Base-by-base conservation (phyloP, 2,113 vertebrate genomes). In the Melozone crissalis region DNA sequence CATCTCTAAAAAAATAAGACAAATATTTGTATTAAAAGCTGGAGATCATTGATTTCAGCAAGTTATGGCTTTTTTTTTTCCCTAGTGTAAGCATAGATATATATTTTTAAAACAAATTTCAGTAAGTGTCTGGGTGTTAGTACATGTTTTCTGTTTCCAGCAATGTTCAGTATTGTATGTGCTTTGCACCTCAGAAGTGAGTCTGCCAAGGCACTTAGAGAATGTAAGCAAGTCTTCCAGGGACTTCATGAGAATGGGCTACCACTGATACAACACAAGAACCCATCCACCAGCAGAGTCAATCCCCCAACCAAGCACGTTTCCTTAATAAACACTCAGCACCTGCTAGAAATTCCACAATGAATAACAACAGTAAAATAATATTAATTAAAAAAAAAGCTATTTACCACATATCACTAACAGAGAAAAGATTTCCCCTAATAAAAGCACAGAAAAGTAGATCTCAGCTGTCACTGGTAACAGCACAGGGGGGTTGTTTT, bases 151-250 rank as follows among this genome's bases (percentile, higher is more conserved):
- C 76, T 84, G 80, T 96, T 97, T 97, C 89, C 96, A 98, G 97
- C 96, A 97, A 97, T 93, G 87, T 95, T 98, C 95, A 96, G 94
- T 97, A 88, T 57, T 84, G 71, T 95, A 93, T 98, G 97, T 98
- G 97, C 97, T 98, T 96, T 97, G 97, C 97, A 98, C 95, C 96
- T 98, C 96, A 98, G 97, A 98, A 97, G 93, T 90, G 95, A 98
- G 96, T 95, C 93, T 97, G 95, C 96, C 97, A 98, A 98, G 98
- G 98, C 98, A 98, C 98, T 98, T 98, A 94, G 90, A 98, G 97
- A 97, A 98, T 15, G 16, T 95, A 95, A 87, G 94, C 94, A 85
- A 97, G 95, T 98, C 95, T 98, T 93, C 49, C 47, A 90, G 96
- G 97, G 94, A 97, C 95, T 97, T 97, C n/a, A 95, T 89, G 95